Base-by-base conservation (phyloP, 2,113 vertebrate species). In the Solea senegalensis region DNA sequence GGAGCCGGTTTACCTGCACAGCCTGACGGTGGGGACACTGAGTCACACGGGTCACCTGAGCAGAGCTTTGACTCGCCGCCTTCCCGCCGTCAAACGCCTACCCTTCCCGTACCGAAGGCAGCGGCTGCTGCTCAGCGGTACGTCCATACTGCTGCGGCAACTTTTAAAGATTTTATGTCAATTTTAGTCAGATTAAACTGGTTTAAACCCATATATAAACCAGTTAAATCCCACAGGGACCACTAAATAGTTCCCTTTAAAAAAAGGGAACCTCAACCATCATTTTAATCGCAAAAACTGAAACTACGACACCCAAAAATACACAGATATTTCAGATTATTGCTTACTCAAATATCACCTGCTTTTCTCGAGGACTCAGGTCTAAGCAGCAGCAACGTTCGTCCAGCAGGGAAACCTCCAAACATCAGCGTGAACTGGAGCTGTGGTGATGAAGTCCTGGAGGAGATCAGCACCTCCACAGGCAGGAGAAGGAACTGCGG, bases 1-100 rank as follows among this genome's bases (percentile, higher is more conserved):
- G 1, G 96, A 97, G 78, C 97, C 97, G 0, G 84, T 96, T 65
- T 99, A 99, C 93, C 92, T 99, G 82, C 93, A 95, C 85, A 99
- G 97, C 79, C 89, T 98, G 78, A 84, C 95, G 0, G 95, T 99
- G 88, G 97, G 96, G 8, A 97, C 96, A 52, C 92, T 97, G 43
- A 92, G 64, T 69, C 97, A 98, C 91, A 94, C 95, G 0, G 97
- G 96, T 44, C 97, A 99, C 90, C 94, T 99, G 71, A 91, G 93
- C 65, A 89, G 96, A 65, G 95, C 94, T 58, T 86, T 99, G 90
- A 94, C 90, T 53, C 95, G 94, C 57, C 94, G 97, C 78, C 91
- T 94, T 61, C 93, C 94, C 4, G 91, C 92, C 16, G 21, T 97
- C 34, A 93, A 92, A 43, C 92, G 92, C 76, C 94, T 97, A 83